Base-by-base conservation (phyloP, 2,797 vertebrate genomes). In the Ptychadena robeensis region DNA sequence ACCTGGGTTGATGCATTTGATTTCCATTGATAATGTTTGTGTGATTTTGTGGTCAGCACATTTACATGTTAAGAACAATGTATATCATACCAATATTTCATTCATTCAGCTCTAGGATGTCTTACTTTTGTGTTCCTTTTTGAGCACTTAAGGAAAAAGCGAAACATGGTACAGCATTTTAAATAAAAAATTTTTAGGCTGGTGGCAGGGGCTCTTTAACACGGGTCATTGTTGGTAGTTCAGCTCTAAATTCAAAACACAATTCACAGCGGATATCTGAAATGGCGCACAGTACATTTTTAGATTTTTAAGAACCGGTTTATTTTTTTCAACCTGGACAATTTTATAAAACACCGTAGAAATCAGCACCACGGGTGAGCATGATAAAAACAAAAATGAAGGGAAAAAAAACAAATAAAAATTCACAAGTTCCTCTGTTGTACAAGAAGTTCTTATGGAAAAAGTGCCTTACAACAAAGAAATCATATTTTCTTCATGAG, bases 401-500 rank as follows among this genome's bases (percentile, higher is more conserved):
- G 3, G 10, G 37, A 32, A 57, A 67, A 57, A 22, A 59, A 48
- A 4, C 28, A 63, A 59, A 74, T 35, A 18, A 31, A 57, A 77
- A 31, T 3, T 75, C 38, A 71, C 73, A 61, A n/a, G 32, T 71
- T 75, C 30, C 35, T 64, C 72, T 63, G 57, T 70, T 71, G 53
- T 65, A 76, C 78, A 80, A 73, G 64, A 84, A 85, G 30, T 37
- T 76, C 65, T 80, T 71, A 65, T 31, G 73, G 53, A 74, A 91
- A 91, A 91, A 91, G 86, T 0, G 63, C 82, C 79, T 90, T 85
- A 89, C 89, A 73, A 88, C 86, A 87, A 79, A 65, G 53, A 70
- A 87, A 87, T 89, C 38, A 90, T 89, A 88, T 88, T 88, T 86
- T 88, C 90, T 90, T 65, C 89, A 67, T 91, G 89, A 93, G 83